Evolutionary conservation across 1,140 invertebrate species (phyloP).

Genomic region (Pseudomyrmex sp.): DNA sequence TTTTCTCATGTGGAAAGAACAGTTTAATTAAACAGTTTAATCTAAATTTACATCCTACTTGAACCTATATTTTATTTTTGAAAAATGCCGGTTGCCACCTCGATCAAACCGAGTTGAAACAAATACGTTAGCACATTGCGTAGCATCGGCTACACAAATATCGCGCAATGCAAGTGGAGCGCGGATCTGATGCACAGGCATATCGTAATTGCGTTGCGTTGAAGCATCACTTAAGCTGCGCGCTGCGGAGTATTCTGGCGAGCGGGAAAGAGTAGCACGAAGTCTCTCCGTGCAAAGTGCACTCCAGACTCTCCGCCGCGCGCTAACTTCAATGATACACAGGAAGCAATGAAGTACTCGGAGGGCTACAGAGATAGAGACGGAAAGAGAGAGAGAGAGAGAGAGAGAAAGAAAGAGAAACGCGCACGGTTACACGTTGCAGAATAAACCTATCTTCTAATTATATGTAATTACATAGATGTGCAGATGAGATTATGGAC

Average conservation of each 20-base stretch:
- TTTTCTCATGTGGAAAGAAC: too few relatives aligned
- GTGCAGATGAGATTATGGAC: constrained; percentile 30
- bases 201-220: constrained; percentile 54
- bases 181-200: constrained; percentile 26
- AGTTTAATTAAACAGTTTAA: too few relatives aligned
- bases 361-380: background rate
- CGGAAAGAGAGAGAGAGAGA: background rate
- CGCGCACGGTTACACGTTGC: background rate
- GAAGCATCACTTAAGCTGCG: constrained; percentile 45
- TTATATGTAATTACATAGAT: constrained; percentile 55
- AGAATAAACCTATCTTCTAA: constrained; percentile 39
- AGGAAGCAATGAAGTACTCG: constrained; percentile 45
- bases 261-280: constrained; percentile 24
- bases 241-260: constrained; percentile 33
- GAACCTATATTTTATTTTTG: too few relatives aligned
- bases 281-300: constrained; percentile 49
- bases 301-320: constrained; percentile 43
- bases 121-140: constrained; percentile 4
- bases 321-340: constrained; percentile 47
- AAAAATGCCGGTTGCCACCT: too few relatives aligned
- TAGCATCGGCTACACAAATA: too few relatives aligned
- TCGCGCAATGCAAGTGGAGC: constrained; percentile 23
- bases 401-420: background rate
- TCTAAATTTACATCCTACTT: too few relatives aligned
- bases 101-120: background rate